Evolutionary conservation across 2,888 invertebrate genomes (phyloP).

Genomic region (Sialis lutaria): DNA sequence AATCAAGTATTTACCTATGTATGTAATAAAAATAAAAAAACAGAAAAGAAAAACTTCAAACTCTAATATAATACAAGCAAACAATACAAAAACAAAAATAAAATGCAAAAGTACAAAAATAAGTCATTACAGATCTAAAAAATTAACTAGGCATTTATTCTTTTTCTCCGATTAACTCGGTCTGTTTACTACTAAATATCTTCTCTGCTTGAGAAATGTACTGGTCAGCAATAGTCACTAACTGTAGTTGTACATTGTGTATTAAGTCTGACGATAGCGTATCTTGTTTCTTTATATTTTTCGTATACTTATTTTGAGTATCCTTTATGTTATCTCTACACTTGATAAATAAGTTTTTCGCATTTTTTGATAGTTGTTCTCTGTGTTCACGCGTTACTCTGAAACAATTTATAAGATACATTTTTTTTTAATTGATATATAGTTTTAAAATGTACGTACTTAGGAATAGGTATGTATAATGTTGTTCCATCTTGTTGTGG

Average conservation of each 20-base stretch:
- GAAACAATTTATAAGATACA: constrained; percentile 10
- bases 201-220: constrained; percentile 46
- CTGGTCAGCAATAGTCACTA: constrained; percentile 47
- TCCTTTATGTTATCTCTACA: constrained; percentile 61
- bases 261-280: constrained; percentile 53
- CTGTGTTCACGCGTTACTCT: constrained; percentile 81
- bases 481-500: constrained; percentile 91
- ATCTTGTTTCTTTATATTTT: constrained; percentile 50
- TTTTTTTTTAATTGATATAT: neutral
- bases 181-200: constrained; percentile 49
- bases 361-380: constrained; percentile 74
- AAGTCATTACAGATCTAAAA: no score
- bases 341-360: constrained; percentile 63
- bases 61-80: no score
- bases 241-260: constrained; percentile 48
- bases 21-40: no score
- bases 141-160: neutral
- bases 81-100: no score
- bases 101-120: no score
- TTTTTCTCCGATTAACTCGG: constrained; percentile 50
- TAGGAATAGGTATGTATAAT: constrained; percentile 74
- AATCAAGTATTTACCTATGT: no score
- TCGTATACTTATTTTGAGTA: constrained; percentile 53
- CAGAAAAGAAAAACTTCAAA: no score
- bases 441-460: constrained; percentile 30